Conservation (phyloP, 2,888 invertebrate genomes). For the Scaptodrosophila latifasciaeformis region DNA sequence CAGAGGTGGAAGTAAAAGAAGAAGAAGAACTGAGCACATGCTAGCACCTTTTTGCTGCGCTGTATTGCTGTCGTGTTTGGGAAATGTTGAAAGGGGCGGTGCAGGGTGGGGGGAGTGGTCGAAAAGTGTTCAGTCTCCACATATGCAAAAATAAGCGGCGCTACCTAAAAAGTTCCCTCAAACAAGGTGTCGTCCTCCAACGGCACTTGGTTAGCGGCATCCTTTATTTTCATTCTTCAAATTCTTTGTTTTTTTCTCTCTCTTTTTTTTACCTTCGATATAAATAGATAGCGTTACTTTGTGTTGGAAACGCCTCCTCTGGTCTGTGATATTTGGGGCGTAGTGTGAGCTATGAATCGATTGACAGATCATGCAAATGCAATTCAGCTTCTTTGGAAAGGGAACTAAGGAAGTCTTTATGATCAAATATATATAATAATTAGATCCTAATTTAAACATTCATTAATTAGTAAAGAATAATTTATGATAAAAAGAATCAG, state of each 20-base stretch:
- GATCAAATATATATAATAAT: too few relatives aligned
- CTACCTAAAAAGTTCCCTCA: background rate
- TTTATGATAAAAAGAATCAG: too few relatives aligned
- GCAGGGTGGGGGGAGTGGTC: too few relatives aligned
- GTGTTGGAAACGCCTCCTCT: too few relatives aligned
- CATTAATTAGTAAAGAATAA: too few relatives aligned
- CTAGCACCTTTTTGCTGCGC: constrained; percentile 20
- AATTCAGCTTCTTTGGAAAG: too few relatives aligned
- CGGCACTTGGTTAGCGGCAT: background rate
- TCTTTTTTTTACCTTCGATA: constrained; percentile 41
- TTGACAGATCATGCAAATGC: constrained; percentile 65
- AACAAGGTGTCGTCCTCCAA: constrained; percentile 62
- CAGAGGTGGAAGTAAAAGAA: constrained; percentile 20
- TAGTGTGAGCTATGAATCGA: constrained; percentile 25
- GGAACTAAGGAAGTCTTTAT: too few relatives aligned
- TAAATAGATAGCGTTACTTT: constrained; percentile 65
- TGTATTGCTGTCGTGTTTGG: background rate
- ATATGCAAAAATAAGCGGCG: background rate
- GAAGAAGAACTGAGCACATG: constrained; percentile 33
- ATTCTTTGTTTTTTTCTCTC: constrained; percentile 12
- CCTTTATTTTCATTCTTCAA: too few relatives aligned
- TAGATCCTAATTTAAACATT: too few relatives aligned
- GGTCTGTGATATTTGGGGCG: constrained; percentile 4
- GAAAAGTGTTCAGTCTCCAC: constrained; percentile 2
- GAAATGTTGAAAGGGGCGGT: too few relatives aligned